Conservation (phyloP, 1,140 invertebrate genomes). For the Heliothis subflexa region DNA sequence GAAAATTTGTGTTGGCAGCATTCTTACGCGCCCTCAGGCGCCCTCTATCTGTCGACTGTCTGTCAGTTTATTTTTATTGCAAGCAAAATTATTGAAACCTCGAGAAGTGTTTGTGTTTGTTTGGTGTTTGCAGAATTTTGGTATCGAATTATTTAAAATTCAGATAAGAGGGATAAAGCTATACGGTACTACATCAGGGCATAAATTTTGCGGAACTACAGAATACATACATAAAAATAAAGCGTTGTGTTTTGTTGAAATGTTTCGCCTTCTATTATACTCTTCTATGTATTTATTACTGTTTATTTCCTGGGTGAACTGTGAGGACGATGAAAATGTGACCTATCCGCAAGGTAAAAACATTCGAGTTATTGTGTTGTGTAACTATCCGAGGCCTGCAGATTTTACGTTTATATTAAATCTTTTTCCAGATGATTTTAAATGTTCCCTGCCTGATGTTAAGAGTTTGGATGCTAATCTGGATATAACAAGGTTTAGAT, state of each 20-base stretch:
- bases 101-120: no score
- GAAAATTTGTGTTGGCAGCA: no score
- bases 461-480: constrained; percentile 75
- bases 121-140: no score
- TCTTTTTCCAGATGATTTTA: constrained; percentile 78
- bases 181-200: no score
- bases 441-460: constrained; percentile 82
- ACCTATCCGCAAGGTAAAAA: constrained; percentile 31
- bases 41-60: no score
- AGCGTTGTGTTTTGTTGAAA: background rate
- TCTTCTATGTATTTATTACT: constrained; percentile 6
- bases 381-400: background rate
- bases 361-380: background rate
- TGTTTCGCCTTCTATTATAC: background rate
- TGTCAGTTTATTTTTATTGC: no score
- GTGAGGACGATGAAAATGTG: constrained; percentile 24
- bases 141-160: no score
- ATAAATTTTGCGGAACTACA: no score
- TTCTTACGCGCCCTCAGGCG: no score
- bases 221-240: background rate
- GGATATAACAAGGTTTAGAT: constrained; percentile 78
- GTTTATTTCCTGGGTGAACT: constrained; percentile 6
- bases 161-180: no score
- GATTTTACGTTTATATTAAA: no score
- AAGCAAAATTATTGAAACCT: no score